These are phyloP conservation scores for Chlorodrepanis virens DNA, from an alignment of 2,113 vertebrate genomes.

Conservation along the genomic window DNA sequence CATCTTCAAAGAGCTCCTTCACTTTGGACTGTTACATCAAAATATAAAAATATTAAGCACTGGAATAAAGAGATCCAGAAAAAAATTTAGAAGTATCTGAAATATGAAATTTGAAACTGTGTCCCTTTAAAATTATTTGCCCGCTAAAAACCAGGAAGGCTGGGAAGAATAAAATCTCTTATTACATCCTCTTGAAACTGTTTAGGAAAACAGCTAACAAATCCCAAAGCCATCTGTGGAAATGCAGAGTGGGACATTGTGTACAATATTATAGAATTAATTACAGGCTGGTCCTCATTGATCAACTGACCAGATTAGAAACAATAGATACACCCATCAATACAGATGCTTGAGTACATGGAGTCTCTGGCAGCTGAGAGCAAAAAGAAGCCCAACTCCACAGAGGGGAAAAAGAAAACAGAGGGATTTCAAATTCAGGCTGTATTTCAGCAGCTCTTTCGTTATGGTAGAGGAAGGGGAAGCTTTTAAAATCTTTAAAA, in stretches of 20 bases:
- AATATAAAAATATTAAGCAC: background rate
- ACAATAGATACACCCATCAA: constrained; percentile 14
- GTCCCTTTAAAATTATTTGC: background rate
- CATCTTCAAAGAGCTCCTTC: background rate
- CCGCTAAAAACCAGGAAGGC: background rate
- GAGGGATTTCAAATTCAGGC: background rate
- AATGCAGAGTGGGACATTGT: background rate
- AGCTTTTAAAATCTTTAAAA: background rate
- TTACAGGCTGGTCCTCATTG: constrained; percentile 20
- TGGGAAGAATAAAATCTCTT: background rate
- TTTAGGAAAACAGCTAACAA: background rate
- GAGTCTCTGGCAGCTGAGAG: background rate
- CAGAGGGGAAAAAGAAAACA: background rate
- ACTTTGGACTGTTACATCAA: background rate
- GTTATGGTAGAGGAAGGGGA: background rate
- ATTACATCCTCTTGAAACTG: background rate
- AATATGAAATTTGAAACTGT: background rate
- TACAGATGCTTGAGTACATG: background rate
- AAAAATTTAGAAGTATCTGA: background rate
- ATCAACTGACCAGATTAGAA: constrained; percentile 49
- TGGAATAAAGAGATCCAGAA: background rate
- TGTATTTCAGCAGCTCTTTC: background rate
- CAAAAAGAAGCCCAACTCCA: background rate
- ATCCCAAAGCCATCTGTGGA: background rate
- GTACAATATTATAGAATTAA: constrained; percentile 25